Percentiles rank a stretch among this genome's conserved stretches.
Conservation (phyloP, 2,113 vertebrate genomes). For the Vimba vimba region DNA sequence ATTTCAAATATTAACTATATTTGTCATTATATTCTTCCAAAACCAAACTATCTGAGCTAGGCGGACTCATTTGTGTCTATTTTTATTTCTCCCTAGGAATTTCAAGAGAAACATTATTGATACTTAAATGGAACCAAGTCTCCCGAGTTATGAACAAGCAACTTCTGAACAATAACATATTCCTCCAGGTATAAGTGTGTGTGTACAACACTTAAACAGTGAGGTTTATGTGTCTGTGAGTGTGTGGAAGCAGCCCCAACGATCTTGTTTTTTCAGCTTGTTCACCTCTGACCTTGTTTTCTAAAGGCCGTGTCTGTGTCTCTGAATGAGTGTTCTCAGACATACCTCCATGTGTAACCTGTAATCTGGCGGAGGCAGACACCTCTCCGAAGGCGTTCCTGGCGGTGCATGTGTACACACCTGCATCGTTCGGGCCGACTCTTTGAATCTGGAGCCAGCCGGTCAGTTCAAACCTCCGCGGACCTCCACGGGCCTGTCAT, state of each 20-base stretch:
- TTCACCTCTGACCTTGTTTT: slow-evolving; percentile 42
- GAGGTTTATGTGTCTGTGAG: background rate
- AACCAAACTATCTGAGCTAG: background rate
- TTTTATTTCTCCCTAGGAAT: background rate
- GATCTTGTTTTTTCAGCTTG: slow-evolving; percentile 38
- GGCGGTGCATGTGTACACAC: slow-evolving; percentile 64
- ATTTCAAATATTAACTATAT: background rate
- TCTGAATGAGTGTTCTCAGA: slow-evolving; percentile 32
- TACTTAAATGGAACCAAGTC: background rate
- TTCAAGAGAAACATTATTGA: background rate
- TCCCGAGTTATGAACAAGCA: background rate
- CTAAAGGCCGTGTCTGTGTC: slow-evolving; percentile 17
- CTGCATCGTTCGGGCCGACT: slow-evolving; percentile 56
- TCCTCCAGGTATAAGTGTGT: background rate
- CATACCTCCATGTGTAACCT: slow-evolving; percentile 61
- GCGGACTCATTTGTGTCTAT: background rate
- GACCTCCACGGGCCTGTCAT: slow-evolving; percentile 63
- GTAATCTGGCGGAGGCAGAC: slow-evolving; percentile 61
- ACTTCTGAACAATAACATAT: background rate
- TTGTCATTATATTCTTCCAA: background rate
- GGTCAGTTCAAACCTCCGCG: slow-evolving; percentile 61
- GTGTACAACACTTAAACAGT: background rate
- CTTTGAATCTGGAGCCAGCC: slow-evolving; percentile 67
- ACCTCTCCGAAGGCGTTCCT: slow-evolving; percentile 65
- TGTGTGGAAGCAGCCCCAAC: background rate